A percentile compares a stretch with the other conserved stretches of the same genome.
Evolutionary conservation across 2,113 vertebrate genomes (phyloP).

Genomic region (Cacatua alba): DNA sequence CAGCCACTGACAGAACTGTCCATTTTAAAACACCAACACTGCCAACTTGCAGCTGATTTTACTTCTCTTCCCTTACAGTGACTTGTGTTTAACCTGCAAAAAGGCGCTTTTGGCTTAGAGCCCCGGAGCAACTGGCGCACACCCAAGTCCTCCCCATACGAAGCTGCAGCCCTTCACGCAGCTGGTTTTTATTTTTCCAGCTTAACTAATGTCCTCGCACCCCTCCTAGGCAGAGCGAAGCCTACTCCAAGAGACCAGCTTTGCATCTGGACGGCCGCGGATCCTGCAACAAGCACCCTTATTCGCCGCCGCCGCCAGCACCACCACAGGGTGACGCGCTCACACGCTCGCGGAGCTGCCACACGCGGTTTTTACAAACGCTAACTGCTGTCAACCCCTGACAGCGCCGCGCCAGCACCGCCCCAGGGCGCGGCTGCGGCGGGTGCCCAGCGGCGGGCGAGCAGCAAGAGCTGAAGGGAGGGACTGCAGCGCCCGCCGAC

Average conservation of each 20-base stretch:
- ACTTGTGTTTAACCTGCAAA: neutral
- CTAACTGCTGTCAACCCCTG: neutral
- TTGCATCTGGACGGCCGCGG: neutral
- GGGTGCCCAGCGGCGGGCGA: neutral
- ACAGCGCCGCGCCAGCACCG: neutral
- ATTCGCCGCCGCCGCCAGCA: no score
- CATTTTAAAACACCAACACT: fast-evolving
- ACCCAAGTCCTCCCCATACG: no score
- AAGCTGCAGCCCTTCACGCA: neutral
- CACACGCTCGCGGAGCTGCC: neutral
- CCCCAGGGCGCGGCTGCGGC: no score
- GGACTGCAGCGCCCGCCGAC: neutral
- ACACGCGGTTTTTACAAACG: neutral
- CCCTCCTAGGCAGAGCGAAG: neutral
- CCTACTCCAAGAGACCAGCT: neutral
- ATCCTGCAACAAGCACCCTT: neutral
- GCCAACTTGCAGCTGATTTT: neutral
- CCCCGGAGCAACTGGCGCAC: neutral
- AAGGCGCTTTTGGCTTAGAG: neutral
- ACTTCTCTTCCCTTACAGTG: no score
- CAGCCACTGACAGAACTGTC: neutral
- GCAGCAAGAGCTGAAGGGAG: fast-evolving
- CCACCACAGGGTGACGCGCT: neutral
- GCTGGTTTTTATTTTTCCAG: neutral
- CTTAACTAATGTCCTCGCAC: neutral